A percentile compares a stretch with the other conserved stretches of the same genome.
Evolutionary conservation across 2,113 vertebrate genomes (phyloP).

Genomic region (Dipodomys merriami): DNA sequence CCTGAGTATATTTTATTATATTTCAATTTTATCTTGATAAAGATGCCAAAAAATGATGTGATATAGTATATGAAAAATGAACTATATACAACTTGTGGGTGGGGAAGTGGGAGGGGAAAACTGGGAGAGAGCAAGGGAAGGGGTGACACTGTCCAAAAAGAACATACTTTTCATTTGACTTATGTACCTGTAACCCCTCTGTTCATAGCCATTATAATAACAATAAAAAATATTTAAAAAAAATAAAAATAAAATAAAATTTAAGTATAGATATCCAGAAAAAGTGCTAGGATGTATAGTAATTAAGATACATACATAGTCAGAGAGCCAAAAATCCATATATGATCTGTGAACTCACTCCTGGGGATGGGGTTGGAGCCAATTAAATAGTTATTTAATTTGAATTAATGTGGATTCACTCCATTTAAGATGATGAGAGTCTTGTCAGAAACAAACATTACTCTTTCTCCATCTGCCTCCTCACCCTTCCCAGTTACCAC

Average conservation of each 20-base stretch:
- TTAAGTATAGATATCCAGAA: neutral
- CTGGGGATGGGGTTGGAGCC: slow-evolving; percentile 81
- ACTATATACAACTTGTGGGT: too few species aligned
- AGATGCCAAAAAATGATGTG: neutral
- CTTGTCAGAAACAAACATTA: slow-evolving; percentile 42
- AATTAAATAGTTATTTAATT: slow-evolving; percentile 85
- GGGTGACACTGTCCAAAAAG: too few species aligned
- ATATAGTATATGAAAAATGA: too few species aligned
- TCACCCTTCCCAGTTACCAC: neutral
- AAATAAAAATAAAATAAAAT: neutral
- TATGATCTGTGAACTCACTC: slow-evolving; percentile 59
- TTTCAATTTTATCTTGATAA: slow-evolving; percentile 20
- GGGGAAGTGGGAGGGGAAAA: too few species aligned
- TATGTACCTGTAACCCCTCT: too few species aligned
- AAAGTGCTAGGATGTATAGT: slow-evolving; percentile 29
- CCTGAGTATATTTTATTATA: neutral
- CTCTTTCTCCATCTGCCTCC: neutral
- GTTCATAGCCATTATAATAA: too few species aligned
- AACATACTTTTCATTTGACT: too few species aligned
- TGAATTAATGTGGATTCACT: slow-evolving; percentile 81
- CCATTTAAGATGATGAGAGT: slow-evolving; percentile 76
- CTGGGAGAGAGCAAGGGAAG: too few species aligned
- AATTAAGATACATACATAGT: slow-evolving; percentile 63
- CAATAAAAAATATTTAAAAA: too few species aligned
- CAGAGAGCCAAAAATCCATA: slow-evolving; percentile 72